Base-by-base conservation (phyloP, 2,888 invertebrate species). In the Rhingia rostrata region DNA sequence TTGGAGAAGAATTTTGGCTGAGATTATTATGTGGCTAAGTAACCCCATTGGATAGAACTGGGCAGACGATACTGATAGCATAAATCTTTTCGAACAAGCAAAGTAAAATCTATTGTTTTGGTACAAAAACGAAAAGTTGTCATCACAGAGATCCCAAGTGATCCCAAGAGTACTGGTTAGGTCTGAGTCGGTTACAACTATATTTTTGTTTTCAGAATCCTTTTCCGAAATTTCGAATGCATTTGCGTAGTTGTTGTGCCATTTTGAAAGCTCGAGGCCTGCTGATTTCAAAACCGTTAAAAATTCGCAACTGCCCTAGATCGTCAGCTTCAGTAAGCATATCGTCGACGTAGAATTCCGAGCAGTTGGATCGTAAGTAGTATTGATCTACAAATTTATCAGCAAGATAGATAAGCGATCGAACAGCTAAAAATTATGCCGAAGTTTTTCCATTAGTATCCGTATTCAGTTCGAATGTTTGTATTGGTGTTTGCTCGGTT, bases 281-380 rank as follows among this genome's bases (percentile, higher is more conserved):
- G 49, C 67, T n/a, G 69, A 61, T n/a, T 39, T 45, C 14, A 82
- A 63, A 51, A 70, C 12, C 70, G 45, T 64, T 30, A 33, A 77
- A 58, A 10, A 22, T 12, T 5, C 6, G 30, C 4, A 73, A 60
- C 32, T 69, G 67, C 2, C 45, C 45, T 12, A 75, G 61, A 22
- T 45, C 61, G 43, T 74, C 54, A 22, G 86, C 82, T 12, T 85
- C 86, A 6, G 47, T 47, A 6, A 66, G 78, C 35, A 87, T 14
- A 43, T 86, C 87, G 7, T 86, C 87, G 1, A 83, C 83, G 37
- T 87, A 86, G 43, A 85, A 75, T 9, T 54, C 56, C 6, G 84
- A 69, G 49, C 66, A 74, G 22, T 43, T 63, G n/a, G 74, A 12
- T 22, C 77, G 84, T 45, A 60, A 86, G 7, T 66, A 39, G 14